Percentiles rank a stretch among this genome's conserved stretches.
phyloP scores from a whole-genome alignment of 2,888 invertebrate species.

The Limnephilus rhombicus region DNA sequence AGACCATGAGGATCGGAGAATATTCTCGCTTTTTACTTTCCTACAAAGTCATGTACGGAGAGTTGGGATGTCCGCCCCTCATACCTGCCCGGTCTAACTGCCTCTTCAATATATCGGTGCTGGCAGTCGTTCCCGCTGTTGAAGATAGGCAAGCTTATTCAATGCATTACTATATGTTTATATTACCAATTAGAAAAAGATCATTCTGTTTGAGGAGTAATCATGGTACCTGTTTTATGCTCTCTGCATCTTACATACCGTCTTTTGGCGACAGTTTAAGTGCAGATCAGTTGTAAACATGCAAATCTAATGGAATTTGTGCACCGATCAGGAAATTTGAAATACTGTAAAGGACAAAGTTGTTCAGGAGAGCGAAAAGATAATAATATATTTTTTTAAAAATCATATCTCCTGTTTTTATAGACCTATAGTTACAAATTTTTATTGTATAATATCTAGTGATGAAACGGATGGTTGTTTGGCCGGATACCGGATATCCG shows the following conservation, averaged over 20 bases:
- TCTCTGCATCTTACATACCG: background rate
- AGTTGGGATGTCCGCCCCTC: slow-evolving; percentile 86
- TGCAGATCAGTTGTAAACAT: background rate
- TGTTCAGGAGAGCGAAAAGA: too few species aligned
- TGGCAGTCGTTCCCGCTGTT: slow-evolving; percentile 67
- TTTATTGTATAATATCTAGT: too few species aligned
- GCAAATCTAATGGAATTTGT: background rate
- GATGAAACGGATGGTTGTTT: too few species aligned
- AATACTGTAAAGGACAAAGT: too few species aligned
- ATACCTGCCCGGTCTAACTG: slow-evolving; percentile 86
- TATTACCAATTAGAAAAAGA: background rate
- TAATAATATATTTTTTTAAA: too few species aligned
- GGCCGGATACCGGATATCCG: too few species aligned
- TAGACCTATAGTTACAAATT: too few species aligned
- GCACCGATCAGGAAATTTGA: too few species aligned
- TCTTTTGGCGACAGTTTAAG: background rate
- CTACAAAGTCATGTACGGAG: slow-evolving; percentile 86
- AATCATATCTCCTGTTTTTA: too few species aligned
- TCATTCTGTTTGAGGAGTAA: background rate
- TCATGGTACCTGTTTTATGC: too few species aligned
- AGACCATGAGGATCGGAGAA: slow-evolving; percentile 89
- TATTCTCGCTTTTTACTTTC: slow-evolving; percentile 86
- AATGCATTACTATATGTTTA: background rate
- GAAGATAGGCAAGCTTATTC: slow-evolving; percentile 69
- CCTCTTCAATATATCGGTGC: slow-evolving; percentile 81